phyloP scores from a whole-genome alignment of 1,140 invertebrate species.

The Meloidogyne hapla region DNA sequence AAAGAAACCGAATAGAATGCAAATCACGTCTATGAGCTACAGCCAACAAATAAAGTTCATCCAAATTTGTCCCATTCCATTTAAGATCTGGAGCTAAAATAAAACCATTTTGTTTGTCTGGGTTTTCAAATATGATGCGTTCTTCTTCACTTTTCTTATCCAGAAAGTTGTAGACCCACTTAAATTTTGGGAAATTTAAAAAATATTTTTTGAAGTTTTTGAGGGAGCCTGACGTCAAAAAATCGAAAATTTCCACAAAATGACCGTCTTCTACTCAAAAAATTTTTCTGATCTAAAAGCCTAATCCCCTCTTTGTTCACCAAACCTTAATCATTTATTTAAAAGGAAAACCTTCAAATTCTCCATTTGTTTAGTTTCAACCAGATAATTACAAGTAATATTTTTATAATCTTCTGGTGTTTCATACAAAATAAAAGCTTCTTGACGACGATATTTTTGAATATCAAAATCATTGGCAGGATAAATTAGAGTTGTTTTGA shows the following conservation, averaged over 20 bases:
- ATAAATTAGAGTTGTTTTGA: slow-evolving; percentile 82
- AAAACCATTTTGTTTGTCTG: slow-evolving; percentile 78
- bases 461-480: slow-evolving; percentile 89
- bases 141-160: slow-evolving; percentile 85
- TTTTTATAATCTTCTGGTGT: slow-evolving; percentile 79
- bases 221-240: too few relatives aligned
- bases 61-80: slow-evolving; percentile 74
- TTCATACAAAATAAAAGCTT: slow-evolving; percentile 77
- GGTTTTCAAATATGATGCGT: slow-evolving; percentile 80
- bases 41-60: slow-evolving; percentile 80
- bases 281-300: too few relatives aligned
- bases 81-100: slow-evolving; percentile 84
- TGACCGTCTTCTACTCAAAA: too few relatives aligned
- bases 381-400: slow-evolving; percentile 76
- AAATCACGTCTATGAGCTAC: slow-evolving; percentile 75
- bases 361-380: slow-evolving; percentile 66
- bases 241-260: too few relatives aligned
- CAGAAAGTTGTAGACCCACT: slow-evolving; percentile 93
- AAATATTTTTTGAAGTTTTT: too few relatives aligned
- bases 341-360: slow-evolving; percentile 29
- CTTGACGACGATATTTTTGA: slow-evolving; percentile 77
- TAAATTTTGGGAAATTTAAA: slow-evolving; percentile 32
- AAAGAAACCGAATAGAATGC: slow-evolving; percentile 71
- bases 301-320: too few relatives aligned
- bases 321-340: too few relatives aligned